phyloP scores from a whole-genome alignment of 2,888 invertebrate genomes.

The Ashinkailepas kermadecensis region DNA sequence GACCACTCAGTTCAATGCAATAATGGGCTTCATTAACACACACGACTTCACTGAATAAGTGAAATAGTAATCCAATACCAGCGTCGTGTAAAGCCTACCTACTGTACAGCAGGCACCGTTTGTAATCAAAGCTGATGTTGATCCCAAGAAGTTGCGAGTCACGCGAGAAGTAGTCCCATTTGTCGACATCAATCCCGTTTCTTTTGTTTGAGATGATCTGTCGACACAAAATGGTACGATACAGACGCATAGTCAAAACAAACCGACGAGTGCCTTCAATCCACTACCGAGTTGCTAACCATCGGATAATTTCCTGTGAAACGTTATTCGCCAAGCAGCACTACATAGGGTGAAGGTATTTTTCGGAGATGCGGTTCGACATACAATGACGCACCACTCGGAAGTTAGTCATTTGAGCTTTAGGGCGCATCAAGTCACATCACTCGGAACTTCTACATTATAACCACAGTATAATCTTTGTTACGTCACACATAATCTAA shows the following conservation, averaged over 20 bases:
- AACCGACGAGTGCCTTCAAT: background rate
- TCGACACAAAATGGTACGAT: slow-evolving; percentile 9
- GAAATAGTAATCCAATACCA: no score
- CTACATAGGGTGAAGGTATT: background rate
- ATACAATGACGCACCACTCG: no score
- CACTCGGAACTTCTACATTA: no score
- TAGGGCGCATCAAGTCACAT: no score
- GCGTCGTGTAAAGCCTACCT: slow-evolving; percentile 34
- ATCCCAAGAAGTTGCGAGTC: slow-evolving; percentile 49
- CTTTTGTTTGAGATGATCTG: slow-evolving; percentile 54
- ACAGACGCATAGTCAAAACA: background rate
- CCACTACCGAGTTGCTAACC: no score
- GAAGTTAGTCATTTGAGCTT: no score
- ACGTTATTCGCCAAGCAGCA: slow-evolving; percentile 21
- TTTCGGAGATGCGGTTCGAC: background rate
- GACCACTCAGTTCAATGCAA: no score
- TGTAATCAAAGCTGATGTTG: slow-evolving; percentile 45
- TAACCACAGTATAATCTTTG: no score
- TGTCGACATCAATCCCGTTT: slow-evolving; percentile 56
- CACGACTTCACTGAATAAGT: no score
- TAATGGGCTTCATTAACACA: no score
- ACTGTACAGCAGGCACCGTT: slow-evolving; percentile 43
- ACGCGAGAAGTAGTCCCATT: slow-evolving; percentile 58
- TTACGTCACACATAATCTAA: no score
- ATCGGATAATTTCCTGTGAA: no score